Evolutionary conservation across 2,888 invertebrate species (phyloP).

Genomic region (Tenthredo livida): DNA sequence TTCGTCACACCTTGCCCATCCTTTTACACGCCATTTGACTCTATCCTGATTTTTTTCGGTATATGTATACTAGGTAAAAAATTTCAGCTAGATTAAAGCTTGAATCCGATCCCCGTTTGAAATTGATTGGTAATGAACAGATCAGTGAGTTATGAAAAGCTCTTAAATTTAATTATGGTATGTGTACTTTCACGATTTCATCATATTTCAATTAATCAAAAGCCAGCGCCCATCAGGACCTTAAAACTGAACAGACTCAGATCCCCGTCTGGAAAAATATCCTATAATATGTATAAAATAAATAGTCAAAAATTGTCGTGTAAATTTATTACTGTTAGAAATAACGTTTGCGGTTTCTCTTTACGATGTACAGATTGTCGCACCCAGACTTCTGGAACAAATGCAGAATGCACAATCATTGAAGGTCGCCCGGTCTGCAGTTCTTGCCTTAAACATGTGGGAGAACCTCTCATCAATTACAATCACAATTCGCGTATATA

Average conservation of each 20-base stretch:
- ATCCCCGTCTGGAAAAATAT: too few species aligned
- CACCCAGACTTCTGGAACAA: constrained; percentile 75
- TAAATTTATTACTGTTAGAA: background rate
- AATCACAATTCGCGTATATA: constrained; percentile 81
- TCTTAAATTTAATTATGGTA: background rate
- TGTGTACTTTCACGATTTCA: background rate
- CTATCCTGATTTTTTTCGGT: background rate
- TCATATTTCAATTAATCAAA: background rate
- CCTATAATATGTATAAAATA: too few species aligned
- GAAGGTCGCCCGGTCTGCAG: constrained; percentile 90
- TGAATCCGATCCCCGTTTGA: background rate
- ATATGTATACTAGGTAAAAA: background rate
- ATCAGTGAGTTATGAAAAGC: background rate
- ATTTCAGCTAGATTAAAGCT: background rate
- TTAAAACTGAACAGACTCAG: too few species aligned
- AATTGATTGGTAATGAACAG: background rate
- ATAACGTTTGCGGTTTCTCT: background rate
- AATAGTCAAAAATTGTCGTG: background rate
- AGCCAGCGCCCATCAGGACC: too few species aligned
- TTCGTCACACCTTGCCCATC: background rate
- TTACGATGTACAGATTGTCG: constrained; percentile 65
- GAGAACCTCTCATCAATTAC: constrained; percentile 88
- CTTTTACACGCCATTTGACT: background rate
- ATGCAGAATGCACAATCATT: constrained; percentile 77
- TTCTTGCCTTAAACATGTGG: constrained; percentile 89